Evolutionary conservation across 2,888 invertebrate species (phyloP), one percentile per base, ranked within the genome.

Genomic region (Cremastinae sp.): DNA sequence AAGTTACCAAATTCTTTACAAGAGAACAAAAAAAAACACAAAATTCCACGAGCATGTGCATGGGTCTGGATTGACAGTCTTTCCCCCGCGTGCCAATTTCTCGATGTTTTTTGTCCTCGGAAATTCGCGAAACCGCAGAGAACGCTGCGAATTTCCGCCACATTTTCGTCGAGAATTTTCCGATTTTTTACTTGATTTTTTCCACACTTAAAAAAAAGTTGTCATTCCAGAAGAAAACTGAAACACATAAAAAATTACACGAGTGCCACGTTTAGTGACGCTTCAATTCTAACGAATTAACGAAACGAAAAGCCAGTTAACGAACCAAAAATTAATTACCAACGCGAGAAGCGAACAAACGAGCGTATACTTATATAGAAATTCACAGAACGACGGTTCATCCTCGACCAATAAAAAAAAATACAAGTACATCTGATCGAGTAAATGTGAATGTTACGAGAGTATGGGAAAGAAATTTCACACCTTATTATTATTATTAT

Each of bases 401-500:
- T 22, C 37, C 8, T 45, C 64, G 58, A 51, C 22, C 64, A 58
- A 10, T 49, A 65, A 59, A 53, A 43, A n/a, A 39, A 58, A 39
- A 18, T 9, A 58, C 61, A 64, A n/a, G 43, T 45, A 55, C 59
- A 69, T 74, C 69, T 61, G 71, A 78, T 75, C 75, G 78, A 72
- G 55, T 75, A 75, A 78, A 78, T 78, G 78, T 69, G 78, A 78
- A 74, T 77, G 77, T 65, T 65, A 62, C 59, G 74, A 74, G 64
- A 73, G 45, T 20, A 59, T 65, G 14, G 76, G n/a, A 59, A 76
- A 68, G 55, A 70, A 51, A 70, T 58, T 65, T 77, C 71, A 71
- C 74, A 47, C 83, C 82, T 84, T 84, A 82, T 85, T 85, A 81
- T 84, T 84, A 78, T 81, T 80, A 66, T 75, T 83, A 80, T 68